phyloP scores from a whole-genome alignment of 1,140 invertebrate genomes.

The Papilio glaucus region DNA sequence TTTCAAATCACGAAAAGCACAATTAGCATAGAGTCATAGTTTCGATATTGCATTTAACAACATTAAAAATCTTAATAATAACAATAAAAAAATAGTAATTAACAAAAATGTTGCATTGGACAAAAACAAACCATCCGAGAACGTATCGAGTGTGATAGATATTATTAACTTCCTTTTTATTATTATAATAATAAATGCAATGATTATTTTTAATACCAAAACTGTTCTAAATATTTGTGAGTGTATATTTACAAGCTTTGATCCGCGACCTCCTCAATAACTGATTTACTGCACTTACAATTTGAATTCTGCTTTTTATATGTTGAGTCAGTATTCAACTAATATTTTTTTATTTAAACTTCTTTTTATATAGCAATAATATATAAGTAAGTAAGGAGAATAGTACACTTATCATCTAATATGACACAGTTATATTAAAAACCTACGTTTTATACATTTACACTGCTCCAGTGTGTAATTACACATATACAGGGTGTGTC shows the following conservation, averaged over 20 bases:
- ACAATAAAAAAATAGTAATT: constrained; percentile 78
- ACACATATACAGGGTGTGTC: constrained; percentile 73
- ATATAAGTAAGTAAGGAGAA: constrained; percentile 80
- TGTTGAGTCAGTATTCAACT: constrained; percentile 72
- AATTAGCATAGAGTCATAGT: constrained; percentile 62
- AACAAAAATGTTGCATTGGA: constrained; percentile 70
- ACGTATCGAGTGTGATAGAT: constrained; percentile 71
- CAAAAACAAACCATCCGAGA: constrained; percentile 77
- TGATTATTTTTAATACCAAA: constrained; percentile 66
- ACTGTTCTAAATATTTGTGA: constrained; percentile 67
- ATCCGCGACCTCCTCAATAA: constrained; percentile 10
- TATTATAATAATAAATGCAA: constrained; percentile 80
- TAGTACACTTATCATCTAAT: constrained; percentile 79
- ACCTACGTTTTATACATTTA: constrained; percentile 77
- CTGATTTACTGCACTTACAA: constrained; percentile 17
- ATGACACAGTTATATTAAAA: constrained; percentile 80
- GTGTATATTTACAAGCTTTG: constrained; percentile 75
- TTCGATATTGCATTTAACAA: constrained; percentile 78
- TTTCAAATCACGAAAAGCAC: constrained; percentile 52
- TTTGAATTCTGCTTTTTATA: constrained; percentile 28
- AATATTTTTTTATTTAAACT: constrained; percentile 78
- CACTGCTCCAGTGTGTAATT: constrained; percentile 68
- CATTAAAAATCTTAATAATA: constrained; percentile 83
- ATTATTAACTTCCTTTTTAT: too few relatives aligned
- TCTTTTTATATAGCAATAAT: constrained; percentile 77